Evolutionary conservation across 2,888 invertebrate species (phyloP).

Genomic region (Cephonodes hylas): DNA sequence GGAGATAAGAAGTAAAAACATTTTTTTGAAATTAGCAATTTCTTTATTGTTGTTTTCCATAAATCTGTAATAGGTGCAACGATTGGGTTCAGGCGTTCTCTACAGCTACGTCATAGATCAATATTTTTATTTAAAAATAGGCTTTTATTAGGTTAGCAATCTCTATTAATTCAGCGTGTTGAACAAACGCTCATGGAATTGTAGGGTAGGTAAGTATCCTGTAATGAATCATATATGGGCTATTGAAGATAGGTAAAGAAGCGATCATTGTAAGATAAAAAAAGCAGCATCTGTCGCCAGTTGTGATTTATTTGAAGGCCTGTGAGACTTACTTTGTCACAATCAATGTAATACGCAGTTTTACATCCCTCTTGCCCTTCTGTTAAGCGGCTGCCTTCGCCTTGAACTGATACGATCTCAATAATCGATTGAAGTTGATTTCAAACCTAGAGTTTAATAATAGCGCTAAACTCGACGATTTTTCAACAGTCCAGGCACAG

Average conservation of each 20-base stretch:
- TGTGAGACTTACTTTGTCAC: not conserved
- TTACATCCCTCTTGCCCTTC: not conserved
- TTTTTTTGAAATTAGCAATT: not conserved
- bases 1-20: not conserved
- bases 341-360: not conserved
- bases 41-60: no score
- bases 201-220: no score
- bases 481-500: no score
- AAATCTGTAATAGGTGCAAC: no score
- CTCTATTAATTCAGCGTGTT: no score
- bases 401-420: slow-evolving; percentile 4
- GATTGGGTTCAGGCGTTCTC: no score
- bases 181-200: no score
- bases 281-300: not conserved
- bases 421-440: slow-evolving; percentile 1
- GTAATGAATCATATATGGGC: no score
- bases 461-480: not conserved
- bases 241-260: no score
- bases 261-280: not conserved
- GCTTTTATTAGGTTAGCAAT: no score
- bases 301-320: not conserved
- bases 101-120: no score
- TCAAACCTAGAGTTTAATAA: not conserved
- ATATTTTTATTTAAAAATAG: no score
- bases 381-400: not conserved